Conservation (phyloP, 2,888 invertebrate genomes). For the Girardia tigrina region DNA sequence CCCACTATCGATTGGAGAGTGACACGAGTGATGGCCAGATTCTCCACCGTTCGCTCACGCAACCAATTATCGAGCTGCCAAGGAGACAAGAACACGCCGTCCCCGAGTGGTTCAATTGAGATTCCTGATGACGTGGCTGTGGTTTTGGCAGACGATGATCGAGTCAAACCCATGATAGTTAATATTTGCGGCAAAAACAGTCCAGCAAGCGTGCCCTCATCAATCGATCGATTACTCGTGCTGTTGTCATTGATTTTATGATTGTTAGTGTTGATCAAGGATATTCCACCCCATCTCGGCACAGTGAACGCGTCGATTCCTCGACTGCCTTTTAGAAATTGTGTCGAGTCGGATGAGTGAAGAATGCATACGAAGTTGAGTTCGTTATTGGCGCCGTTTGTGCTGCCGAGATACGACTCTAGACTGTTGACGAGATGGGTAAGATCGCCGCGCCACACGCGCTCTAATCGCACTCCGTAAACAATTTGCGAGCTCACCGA, state of each 20-base stretch:
- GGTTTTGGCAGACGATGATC: too few species aligned
- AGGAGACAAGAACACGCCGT: too few species aligned
- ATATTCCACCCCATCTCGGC: neutral
- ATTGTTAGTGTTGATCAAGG: neutral
- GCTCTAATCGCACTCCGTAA: neutral
- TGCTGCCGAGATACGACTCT: neutral
- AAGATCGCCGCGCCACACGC: neutral
- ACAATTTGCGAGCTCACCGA: neutral
- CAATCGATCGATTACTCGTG: too few species aligned
- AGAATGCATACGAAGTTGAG: neutral
- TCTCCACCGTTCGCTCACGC: conserved; percentile 60
- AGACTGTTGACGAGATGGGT: neutral
- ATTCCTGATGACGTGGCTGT: too few species aligned
- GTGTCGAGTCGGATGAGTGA: neutral
- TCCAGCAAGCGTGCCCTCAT: too few species aligned
- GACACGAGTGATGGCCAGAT: conserved; percentile 56
- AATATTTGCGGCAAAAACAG: too few species aligned
- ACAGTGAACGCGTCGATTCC: neutral
- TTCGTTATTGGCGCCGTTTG: too few species aligned
- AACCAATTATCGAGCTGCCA: conserved; percentile 58
- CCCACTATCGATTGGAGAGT: conserved; percentile 60
- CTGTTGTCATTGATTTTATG: too few species aligned
- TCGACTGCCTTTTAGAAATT: neutral
- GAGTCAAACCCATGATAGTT: too few species aligned
- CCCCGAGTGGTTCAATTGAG: too few species aligned